phyloP scores from a whole-genome alignment of 2,888 invertebrate genomes.

The Steinernema hermaphroditum region DNA sequence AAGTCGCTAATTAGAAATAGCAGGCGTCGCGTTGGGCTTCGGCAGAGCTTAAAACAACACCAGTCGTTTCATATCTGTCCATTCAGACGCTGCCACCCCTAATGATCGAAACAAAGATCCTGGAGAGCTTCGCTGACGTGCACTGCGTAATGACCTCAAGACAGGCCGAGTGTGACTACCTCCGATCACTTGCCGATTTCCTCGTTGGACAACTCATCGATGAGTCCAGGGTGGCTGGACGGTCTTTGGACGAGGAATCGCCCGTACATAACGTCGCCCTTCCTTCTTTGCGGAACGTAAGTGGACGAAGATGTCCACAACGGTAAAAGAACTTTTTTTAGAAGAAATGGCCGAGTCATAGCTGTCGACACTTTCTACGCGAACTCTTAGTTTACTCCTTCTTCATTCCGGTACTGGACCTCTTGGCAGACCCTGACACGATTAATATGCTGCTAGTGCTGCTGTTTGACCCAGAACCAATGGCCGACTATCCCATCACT shows the following conservation, averaged over 20 bases:
- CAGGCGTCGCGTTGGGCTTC: background rate
- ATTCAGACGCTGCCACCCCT: slow-evolving; percentile 40
- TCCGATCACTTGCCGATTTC: slow-evolving; percentile 59
- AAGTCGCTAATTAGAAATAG: background rate
- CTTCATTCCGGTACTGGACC: slow-evolving; percentile 58
- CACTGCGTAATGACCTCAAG: slow-evolving; percentile 56
- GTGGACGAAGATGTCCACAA: too few relatives aligned
- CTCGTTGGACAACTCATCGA: slow-evolving; percentile 57
- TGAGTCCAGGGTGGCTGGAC: slow-evolving; percentile 56
- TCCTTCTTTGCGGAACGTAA: slow-evolving; percentile 28
- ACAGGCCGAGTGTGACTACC: slow-evolving; percentile 52
- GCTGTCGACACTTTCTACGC: slow-evolving; percentile 57
- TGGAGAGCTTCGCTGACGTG: slow-evolving; percentile 46
- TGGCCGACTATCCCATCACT: slow-evolving; percentile 1
- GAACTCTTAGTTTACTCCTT: slow-evolving; percentile 59
- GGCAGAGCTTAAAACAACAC: background rate
- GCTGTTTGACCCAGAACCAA: slow-evolving; percentile 43
- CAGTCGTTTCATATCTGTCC: background rate
- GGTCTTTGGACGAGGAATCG: slow-evolving; percentile 52
- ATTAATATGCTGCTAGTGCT: slow-evolving; percentile 59
- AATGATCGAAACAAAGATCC: slow-evolving; percentile 48
- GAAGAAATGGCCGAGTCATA: slow-evolving; percentile 58
- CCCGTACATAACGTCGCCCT: slow-evolving; percentile 32
- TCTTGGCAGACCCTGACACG: slow-evolving; percentile 63
- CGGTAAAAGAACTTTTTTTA: slow-evolving; percentile 26